Evolutionary conservation across 2,113 vertebrate species (phyloP), one percentile per base, ranked within the genome.

Genomic region (Sebastes fasciatus): DNA sequence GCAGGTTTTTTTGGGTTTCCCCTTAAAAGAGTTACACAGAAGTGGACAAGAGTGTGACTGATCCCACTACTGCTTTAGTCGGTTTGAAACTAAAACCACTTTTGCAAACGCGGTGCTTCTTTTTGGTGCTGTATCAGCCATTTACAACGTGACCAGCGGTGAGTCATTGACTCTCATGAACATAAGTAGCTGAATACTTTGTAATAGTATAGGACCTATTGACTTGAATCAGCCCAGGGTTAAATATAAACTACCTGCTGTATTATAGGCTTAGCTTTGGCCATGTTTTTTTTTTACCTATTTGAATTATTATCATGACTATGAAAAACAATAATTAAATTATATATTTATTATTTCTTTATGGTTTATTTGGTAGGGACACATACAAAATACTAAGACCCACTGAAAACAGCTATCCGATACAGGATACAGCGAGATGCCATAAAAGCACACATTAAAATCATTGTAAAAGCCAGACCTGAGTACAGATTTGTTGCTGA

Each of bases 121-220:
- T 58, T 69, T 58, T 49, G 42, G n/a, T 57, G 11, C 72, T 40
- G 6, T 26, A 43, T 66, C 64, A 81, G 16, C 58, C 51, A 11
- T 67, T 76, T 77, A 61, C 14, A 63, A 21, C 52, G 49, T 76
- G 63, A 79, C 57, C 72, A 42, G 4, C 5, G 7, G 55, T 2
- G 45, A 61, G 63, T 75, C 45, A 69, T 19, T 68, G 26, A 66
- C 42, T 62, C 16, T 49, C 52, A 74, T 52, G 57, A 46, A 62
- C 57, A 77, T 17, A 49, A 74, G 55, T 67, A 45, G 43, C 26
- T 48, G 43, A 88, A 72, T 75, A 58, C 14, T 51, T 54, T 65
- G 11, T 8, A 57, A 72, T 61, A 74, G 21, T 57, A 57, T 77
- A 17, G 63, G 68, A 76, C 14, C 60, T 21, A 43, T 16, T 72